Percentiles rank a stretch among this genome's conserved stretches.
Conservation (phyloP, 2,113 vertebrate species). For the Genyomyrus donnyi region DNA sequence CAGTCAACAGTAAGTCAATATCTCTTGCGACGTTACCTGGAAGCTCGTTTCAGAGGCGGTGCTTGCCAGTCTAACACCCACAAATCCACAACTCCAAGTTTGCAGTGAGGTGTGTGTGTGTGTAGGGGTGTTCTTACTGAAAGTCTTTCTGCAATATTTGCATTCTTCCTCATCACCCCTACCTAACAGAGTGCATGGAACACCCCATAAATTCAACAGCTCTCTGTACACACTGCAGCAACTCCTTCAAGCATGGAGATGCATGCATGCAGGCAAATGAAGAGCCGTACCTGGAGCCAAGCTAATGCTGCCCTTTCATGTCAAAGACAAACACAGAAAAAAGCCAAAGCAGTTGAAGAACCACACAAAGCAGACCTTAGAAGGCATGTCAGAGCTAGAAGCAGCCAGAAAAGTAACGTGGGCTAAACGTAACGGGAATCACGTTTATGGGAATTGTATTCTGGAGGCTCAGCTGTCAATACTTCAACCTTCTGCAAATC, state of each 20-base stretch:
- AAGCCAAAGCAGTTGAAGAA: neutral
- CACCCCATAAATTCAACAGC: neutral
- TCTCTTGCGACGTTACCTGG: neutral
- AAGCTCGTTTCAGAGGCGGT: neutral
- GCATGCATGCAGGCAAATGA: neutral
- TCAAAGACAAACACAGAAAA: neutral
- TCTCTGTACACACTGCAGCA: neutral
- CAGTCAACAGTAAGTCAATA: neutral
- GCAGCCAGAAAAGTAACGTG: neutral
- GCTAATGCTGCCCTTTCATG: neutral
- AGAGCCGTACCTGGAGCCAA: neutral
- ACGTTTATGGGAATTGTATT: neutral
- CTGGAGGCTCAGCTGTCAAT: neutral
- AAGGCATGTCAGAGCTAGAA: neutral
- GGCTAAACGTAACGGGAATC: neutral
- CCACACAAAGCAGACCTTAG: neutral
- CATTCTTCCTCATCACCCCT: neutral
- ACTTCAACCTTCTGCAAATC: neutral
- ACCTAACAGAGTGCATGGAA: neutral
- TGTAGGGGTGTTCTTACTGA: neutral
- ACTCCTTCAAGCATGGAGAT: neutral
- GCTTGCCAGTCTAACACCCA: neutral
- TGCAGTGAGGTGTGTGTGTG: neutral
- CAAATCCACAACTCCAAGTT: neutral
- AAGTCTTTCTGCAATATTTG: neutral